Evolutionary conservation across 2,797 vertebrate genomes (phyloP).

Genomic region (Dendrocincla fuliginosa): DNA sequence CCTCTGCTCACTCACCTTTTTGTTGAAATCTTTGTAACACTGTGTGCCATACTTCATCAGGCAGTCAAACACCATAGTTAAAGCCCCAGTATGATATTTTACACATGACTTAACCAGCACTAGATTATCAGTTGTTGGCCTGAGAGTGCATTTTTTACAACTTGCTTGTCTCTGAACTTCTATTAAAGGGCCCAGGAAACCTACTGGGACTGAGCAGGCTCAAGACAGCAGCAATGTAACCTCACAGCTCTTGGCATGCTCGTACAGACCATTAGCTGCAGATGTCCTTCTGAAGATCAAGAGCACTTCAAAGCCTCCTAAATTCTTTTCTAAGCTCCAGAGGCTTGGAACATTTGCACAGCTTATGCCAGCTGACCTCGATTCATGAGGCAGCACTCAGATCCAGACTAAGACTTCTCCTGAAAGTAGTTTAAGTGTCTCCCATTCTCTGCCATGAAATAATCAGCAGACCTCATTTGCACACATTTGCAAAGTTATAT

Average conservation of each 20-base stretch:
- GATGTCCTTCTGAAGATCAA: slow-evolving; percentile 62
- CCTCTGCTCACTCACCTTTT: background rate
- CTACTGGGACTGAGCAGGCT: background rate
- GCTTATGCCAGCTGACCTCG: slow-evolving; percentile 17
- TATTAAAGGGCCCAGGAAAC: slow-evolving; percentile 5
- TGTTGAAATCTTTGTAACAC: background rate
- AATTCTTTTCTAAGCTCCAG: slow-evolving; percentile 53
- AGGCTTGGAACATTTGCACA: slow-evolving; percentile 40
- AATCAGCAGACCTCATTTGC: background rate
- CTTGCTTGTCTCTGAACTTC: slow-evolving; percentile 16
- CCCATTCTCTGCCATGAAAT: background rate
- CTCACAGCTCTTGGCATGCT: background rate
- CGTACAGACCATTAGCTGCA: slow-evolving; percentile 41
- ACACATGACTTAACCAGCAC: slow-evolving; percentile 33
- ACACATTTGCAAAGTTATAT: background rate
- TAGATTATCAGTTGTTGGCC: background rate
- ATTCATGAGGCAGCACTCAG: slow-evolving; percentile 18
- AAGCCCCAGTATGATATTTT: slow-evolving; percentile 52
- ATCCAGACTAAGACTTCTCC: background rate
- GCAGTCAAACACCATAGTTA: background rate
- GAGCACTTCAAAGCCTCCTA: slow-evolving; percentile 55
- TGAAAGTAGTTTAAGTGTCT: background rate
- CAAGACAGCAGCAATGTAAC: background rate
- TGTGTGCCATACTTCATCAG: background rate
- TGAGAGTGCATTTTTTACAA: background rate